Evolutionary conservation across 2,797 vertebrate genomes (phyloP).

Genomic region (Sciurus vulgaris): DNA sequence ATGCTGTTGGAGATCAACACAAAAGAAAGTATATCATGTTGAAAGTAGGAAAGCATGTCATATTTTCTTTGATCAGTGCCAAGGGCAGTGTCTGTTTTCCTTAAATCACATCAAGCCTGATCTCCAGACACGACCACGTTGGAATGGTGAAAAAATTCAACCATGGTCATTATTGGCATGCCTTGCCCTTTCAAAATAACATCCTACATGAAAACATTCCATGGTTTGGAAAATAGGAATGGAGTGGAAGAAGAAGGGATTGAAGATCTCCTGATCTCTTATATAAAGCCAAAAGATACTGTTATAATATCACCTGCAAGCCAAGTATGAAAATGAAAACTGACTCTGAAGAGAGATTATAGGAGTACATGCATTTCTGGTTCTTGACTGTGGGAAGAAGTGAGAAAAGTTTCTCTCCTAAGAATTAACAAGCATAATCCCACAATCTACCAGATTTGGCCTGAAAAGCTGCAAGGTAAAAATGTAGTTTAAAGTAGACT

Average conservation of each 20-base stretch:
- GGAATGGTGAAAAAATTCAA: slow-evolving; percentile 1
- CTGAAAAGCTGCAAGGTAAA: neutral
- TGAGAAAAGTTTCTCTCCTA: neutral
- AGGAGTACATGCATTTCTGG: neutral
- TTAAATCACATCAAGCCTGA: slow-evolving; percentile 57
- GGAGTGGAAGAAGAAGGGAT: neutral
- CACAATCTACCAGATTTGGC: neutral
- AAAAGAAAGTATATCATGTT: slow-evolving; percentile 50
- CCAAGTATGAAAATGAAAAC: neutral
- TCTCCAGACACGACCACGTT: neutral
- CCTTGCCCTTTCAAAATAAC: slow-evolving; percentile 38
- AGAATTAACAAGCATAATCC: neutral
- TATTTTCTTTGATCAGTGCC: slow-evolving; percentile 58
- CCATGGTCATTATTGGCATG: neutral
- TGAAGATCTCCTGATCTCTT: slow-evolving; percentile 11
- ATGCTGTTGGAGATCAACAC: slow-evolving; percentile 13
- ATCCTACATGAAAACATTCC: neutral
- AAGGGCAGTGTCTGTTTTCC: slow-evolving; percentile 54
- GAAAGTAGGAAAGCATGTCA: slow-evolving; percentile 6
- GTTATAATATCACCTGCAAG: neutral
- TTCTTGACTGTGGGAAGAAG: neutral
- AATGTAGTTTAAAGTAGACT: slow-evolving; percentile 4
- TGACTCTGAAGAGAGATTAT: neutral
- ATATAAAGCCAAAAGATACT: neutral
- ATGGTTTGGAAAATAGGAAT: slow-evolving; percentile 3